Base-by-base conservation (phyloP, 2,113 vertebrate species). In the Tachycineta bicolor region DNA sequence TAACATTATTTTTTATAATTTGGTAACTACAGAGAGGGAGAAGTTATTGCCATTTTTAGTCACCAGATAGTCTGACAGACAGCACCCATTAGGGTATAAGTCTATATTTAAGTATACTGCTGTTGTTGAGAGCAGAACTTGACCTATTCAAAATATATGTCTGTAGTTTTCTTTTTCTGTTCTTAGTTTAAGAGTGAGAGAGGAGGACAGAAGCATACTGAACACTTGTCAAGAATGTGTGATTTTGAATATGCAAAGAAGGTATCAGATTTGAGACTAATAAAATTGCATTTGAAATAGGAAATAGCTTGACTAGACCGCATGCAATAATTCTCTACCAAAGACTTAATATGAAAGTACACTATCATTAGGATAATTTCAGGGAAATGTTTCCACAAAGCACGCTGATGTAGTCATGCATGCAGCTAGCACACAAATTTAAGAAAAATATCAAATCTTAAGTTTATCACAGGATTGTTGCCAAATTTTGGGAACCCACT, bases 61-160 rank as follows among this genome's bases (percentile, higher is more conserved):
- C 29, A 73, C n/a, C 25, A 41, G 9, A 34, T 22, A 74, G 28
- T 46, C 41, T 76, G 63, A 58, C 37, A 94, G 75, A 43, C 55
- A 83, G 70, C 41, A 93, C n/a, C 37, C 47, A 55, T 67, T 82
- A 82, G 33, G 34, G 4, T 25, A 39, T 70, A 79, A 67, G 78
- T 78, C 39, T 89, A 43, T 83, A 55, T 70, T 90, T 47, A 70
- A 55, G 86, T 83, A 34, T 24, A 34, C 47, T 74, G 56, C 44
- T 81, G 46, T 52, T 6, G 25, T 60, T 77, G 86, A 89, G 55
- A 81, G 60, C 46, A 81, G 76, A 67, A 77, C 50, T 55, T 94
- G 88, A 89, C 79, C 88, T 95, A 95, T 94, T 83, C 56, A 69
- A 77, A 77, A 14, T n/a, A 9, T n/a, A 23, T 43, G 44, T 59